A percentile compares a stretch with the other conserved stretches of the same genome.
Evolutionary conservation across 2,797 vertebrate genomes (phyloP).

Genomic region (Cyclopterus lumpus): DNA sequence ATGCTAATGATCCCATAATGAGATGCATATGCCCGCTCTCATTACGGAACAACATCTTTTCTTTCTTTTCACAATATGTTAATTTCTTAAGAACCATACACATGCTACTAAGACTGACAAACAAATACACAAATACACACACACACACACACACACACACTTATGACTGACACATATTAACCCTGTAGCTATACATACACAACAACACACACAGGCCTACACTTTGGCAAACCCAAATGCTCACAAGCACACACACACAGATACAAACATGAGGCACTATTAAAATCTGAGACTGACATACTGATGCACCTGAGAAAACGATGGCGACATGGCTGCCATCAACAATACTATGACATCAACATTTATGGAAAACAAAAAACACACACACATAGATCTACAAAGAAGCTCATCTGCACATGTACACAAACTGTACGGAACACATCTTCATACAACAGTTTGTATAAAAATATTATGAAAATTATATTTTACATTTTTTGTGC

Average conservation of each 20-base stretch:
- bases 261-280: slow-evolving; percentile 5
- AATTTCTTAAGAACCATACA: slow-evolving; percentile 65
- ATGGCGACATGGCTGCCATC: slow-evolving; percentile 27
- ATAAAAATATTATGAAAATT: neutral
- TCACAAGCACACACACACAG: neutral
- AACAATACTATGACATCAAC: slow-evolving; percentile 35
- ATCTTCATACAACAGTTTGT: no score
- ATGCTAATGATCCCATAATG: slow-evolving; percentile 80
- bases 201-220: neutral
- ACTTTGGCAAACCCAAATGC: neutral
- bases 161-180: neutral
- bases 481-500: no score
- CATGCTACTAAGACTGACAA: slow-evolving; percentile 17
- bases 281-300: slow-evolving; percentile 35
- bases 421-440: neutral
- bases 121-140: neutral
- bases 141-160: neutral
- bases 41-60: slow-evolving; percentile 73
- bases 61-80: slow-evolving; percentile 75
- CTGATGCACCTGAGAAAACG: slow-evolving; percentile 23
- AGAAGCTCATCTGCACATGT: neutral
- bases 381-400: neutral
- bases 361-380: slow-evolving; percentile 38
- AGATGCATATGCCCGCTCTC: slow-evolving; percentile 78
- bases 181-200: neutral